These are phyloP conservation scores for Pyralis farinalis DNA, from an alignment of 2,888 invertebrate genomes.

Conservation along the genomic window DNA sequence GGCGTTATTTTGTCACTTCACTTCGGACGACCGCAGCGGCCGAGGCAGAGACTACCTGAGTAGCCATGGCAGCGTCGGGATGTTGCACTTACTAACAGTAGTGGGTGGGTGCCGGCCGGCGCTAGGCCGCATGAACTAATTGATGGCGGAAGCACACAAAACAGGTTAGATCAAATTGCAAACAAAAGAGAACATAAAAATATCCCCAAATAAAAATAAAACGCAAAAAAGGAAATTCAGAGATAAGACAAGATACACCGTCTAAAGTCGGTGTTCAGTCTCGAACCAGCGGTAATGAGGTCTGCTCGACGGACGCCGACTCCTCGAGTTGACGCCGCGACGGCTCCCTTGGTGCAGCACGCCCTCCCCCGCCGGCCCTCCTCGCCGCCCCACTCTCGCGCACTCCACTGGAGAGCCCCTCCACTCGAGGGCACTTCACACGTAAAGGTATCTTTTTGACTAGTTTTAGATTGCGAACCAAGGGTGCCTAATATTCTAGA, in stretches of 20 bases:
- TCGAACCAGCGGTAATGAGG: conserved; percentile 56
- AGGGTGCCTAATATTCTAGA: conserved; percentile 35
- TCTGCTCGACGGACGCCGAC: conserved; percentile 57
- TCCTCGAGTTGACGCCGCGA: conserved; percentile 66
- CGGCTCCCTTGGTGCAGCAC: too few relatives aligned
- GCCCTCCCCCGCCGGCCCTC: conserved; percentile 36
- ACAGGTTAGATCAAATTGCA: too few relatives aligned
- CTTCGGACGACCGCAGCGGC: too few relatives aligned
- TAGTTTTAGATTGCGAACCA: conserved; percentile 34
- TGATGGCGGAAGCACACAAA: too few relatives aligned
- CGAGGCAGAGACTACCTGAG: too few relatives aligned
- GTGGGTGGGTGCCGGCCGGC: too few relatives aligned
- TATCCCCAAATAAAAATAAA: not conserved
- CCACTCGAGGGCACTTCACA: conserved; percentile 22
- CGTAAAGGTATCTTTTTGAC: conserved; percentile 64
- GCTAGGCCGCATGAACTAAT: too few relatives aligned
- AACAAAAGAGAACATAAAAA: too few relatives aligned
- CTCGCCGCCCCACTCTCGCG: conserved; percentile 21
- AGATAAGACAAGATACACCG: conserved; percentile 43
- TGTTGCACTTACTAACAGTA: too few relatives aligned
- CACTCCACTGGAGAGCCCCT: conserved; percentile 40
- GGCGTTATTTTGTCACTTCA: too few relatives aligned
- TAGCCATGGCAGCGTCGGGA: too few relatives aligned
- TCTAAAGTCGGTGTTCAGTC: conserved; percentile 70
- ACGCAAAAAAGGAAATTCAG: conserved; percentile 7